Percentiles rank a stretch among this genome's conserved stretches.
Conservation (phyloP, 2,888 invertebrate genomes). For the Thereva nobilitata region DNA sequence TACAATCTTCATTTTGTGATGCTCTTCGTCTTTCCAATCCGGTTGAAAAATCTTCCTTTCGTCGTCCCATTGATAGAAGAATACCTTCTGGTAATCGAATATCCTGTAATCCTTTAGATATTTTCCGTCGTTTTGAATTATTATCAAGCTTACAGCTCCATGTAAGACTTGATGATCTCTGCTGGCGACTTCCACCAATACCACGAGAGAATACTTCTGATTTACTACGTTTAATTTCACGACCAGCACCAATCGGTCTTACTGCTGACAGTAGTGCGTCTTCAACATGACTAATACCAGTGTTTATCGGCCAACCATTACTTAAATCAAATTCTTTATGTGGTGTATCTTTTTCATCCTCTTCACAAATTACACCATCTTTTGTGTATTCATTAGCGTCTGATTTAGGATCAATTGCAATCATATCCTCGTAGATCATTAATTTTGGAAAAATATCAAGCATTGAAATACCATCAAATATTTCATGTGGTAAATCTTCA, state of each 20-base stretch:
- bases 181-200: conserved; percentile 61
- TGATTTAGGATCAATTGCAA: conserved; percentile 66
- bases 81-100: conserved; percentile 59
- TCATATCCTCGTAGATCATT: conserved; percentile 70
- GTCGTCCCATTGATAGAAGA: conserved; percentile 54
- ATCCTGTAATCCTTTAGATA: conserved; percentile 57
- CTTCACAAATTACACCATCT: conserved; percentile 58
- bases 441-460: conserved; percentile 79
- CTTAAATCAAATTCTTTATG: conserved; percentile 36
- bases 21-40: conserved; percentile 37
- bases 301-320: conserved; percentile 45
- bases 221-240: conserved; percentile 68
- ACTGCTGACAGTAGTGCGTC: conserved; percentile 54
- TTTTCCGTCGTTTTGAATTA: conserved; percentile 70
- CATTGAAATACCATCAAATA: conserved; percentile 82
- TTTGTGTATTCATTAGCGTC: conserved; percentile 60
- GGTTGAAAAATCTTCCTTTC: conserved; percentile 47
- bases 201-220: conserved; percentile 62
- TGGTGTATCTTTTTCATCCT: conserved; percentile 45
- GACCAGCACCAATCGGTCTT: conserved; percentile 57
- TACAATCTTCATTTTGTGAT: conserved; percentile 40
- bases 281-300: conserved; percentile 51
- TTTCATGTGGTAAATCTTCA: conserved; percentile 80
- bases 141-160: conserved; percentile 74
- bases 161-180: conserved; percentile 69